Base-by-base conservation (phyloP, 2,888 invertebrate genomes). In the Andrena bicolor region DNA sequence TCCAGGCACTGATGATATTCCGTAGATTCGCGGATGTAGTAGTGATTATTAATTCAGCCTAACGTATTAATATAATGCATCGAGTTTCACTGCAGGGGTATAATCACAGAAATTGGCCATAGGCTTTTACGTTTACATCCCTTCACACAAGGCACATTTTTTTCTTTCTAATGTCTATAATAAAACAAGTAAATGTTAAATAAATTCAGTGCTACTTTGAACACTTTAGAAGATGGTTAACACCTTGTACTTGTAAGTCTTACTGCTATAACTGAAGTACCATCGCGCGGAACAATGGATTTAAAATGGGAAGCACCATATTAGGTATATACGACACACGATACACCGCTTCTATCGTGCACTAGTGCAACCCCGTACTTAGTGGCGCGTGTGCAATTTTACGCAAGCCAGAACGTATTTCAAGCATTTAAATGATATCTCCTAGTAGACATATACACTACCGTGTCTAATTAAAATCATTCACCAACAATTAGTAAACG, bases 71-170 rank as follows among this genome's bases (percentile, higher is more conserved):
- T 83, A 75, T 76, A 82, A 71, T 71, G 70, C 61, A 75, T 70
- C 72, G 81, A 81, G 76, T 76, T 83, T 84, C 71, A 84, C 78
- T 83, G 83, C 80, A 83, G 79, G 71, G 71, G 64, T 86, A 87
- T 66, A 86, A 88, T 89, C 88, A 88, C 88, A 89, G 88, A 88
- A 83, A 72, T 69, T 80, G 84, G 81, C 77, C 81, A 82, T 35
- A 79, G 83, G 72, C 85, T 83, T 64, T 60, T 70, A 83, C 80
- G 78, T 86, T 88, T 71, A 78, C 69, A 71, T 84, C 73, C 51
- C 76, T 74, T 75, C 58, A 81, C 72, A 72, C 56, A 85, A 88
- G 85, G 83, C 86, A 84, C 83, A 82, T 82, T 28, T 75, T 61
- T 65, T 64, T 13, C 41, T 41, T 1, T 16, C 16, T 69, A 85